Evolutionary conservation across 1,140 invertebrate genomes (phyloP).

Genomic region (Venturia canescens): DNA sequence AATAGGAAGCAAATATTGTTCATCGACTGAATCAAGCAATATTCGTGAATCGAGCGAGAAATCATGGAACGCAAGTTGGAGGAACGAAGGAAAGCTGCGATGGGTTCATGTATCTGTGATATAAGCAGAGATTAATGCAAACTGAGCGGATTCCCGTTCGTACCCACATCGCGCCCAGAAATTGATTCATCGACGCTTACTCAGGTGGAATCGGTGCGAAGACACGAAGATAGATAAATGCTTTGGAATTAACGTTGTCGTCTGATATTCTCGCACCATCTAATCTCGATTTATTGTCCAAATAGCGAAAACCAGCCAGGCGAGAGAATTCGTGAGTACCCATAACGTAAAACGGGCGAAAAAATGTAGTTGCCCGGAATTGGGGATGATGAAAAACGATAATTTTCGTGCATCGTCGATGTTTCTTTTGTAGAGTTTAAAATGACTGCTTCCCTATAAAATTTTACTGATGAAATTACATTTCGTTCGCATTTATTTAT

Average conservation of each 20-base stretch:
- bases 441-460: background rate
- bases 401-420: too few species aligned
- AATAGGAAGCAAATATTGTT: too few species aligned
- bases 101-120: background rate
- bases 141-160: background rate
- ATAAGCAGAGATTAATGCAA: background rate
- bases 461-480: background rate
- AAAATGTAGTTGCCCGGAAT: background rate
- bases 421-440: too few species aligned
- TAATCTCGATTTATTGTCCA: background rate
- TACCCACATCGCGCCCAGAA: background rate
- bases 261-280: background rate
- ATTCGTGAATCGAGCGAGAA: background rate
- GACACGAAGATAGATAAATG: background rate
- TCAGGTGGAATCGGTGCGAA: background rate
- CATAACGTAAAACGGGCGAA: background rate
- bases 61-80: background rate
- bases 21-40: too few species aligned
- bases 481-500: background rate
- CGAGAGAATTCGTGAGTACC: background rate
- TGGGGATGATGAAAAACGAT: too few species aligned
- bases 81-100: background rate
- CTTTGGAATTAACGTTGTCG: background rate
- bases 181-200: conserved; percentile 6
- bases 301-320: background rate